phyloP scores from a whole-genome alignment of 1,140 invertebrate species.

The Drosophila athabasca region DNA sequence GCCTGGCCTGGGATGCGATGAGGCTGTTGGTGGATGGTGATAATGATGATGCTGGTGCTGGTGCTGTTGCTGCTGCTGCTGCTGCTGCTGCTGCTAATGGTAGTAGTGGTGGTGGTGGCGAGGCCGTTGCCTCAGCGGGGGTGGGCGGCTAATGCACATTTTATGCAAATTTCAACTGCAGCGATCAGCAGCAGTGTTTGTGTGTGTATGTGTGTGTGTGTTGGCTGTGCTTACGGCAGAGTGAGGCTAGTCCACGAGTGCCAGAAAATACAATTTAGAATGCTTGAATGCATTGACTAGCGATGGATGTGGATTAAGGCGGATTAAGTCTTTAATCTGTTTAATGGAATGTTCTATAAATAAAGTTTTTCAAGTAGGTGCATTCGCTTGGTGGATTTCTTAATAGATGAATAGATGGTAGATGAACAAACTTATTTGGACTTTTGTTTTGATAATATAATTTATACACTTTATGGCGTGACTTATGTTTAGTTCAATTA shows the following conservation, averaged over 20 bases:
- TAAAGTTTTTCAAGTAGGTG: too few species aligned
- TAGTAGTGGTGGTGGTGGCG: slow-evolving; percentile 18
- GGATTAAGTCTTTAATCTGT: slow-evolving; percentile 38
- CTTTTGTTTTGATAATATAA: too few species aligned
- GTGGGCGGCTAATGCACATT: slow-evolving; percentile 71
- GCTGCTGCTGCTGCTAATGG: slow-evolving; percentile 2
- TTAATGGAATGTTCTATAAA: slow-evolving; percentile 28
- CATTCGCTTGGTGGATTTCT: too few species aligned
- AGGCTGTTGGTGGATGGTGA: slow-evolving; percentile 32
- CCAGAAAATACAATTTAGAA: slow-evolving; percentile 50
- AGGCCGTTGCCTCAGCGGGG: slow-evolving; percentile 51
- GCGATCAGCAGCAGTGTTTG: neutral
- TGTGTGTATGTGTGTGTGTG: slow-evolving; percentile 9
- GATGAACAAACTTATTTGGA: too few species aligned
- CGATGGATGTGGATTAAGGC: slow-evolving; percentile 21
- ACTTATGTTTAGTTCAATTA: too few species aligned
- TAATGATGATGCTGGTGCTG: slow-evolving; percentile 45
- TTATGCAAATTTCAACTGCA: slow-evolving; percentile 69
- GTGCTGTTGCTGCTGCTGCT: slow-evolving; percentile 3
- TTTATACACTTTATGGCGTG: too few species aligned
- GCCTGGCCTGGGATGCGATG: slow-evolving; percentile 17
- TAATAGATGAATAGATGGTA: too few species aligned
- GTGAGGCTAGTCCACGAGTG: slow-evolving; percentile 57
- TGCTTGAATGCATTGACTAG: slow-evolving; percentile 40
- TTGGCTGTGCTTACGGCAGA: slow-evolving; percentile 12